Evolutionary conservation across 2,797 vertebrate species (phyloP), one percentile per base, ranked within the genome.

Genomic region (Spinibarbus caldwelli): DNA sequence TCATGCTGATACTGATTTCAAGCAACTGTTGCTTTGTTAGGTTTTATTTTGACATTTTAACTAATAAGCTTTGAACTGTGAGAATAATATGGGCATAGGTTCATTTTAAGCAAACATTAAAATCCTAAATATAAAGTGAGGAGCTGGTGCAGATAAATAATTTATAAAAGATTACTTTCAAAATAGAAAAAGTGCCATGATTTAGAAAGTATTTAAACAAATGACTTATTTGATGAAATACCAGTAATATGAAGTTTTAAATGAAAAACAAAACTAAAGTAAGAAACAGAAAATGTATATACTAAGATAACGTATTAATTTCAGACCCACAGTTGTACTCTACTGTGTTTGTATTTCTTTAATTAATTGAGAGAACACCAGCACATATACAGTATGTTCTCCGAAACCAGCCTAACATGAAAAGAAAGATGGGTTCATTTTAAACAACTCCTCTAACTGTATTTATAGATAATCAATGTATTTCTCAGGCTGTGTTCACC

Each of bases 401-500:
- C n/a, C 26, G 62, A 45, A 82, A 36, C 1, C 19, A 5, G 7
- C 21, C 49, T 38, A 52, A 26, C 9, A n/a, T n/a, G n/a, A n/a
- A n/a, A n/a, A n/a, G n/a, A n/a, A n/a, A n/a, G n/a, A n/a, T n/a
- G n/a, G n/a, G n/a, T 29, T 70, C 1, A 4, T 38, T 52, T 75
- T 49, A 29, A 49, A 76, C 29, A 8, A 9, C 29, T 49, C 12
- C 23, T 1, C 3, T 6, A 15, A 47, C 26, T 26, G 47, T 70
- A 80, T 82, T 67, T 57, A 19, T 54, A 49, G 14, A 11, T 17
- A 23, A 76, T 54, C 73, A 8, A 9, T 67, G 47, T 43, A 31
- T 59, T 43, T 59, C 68, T 82, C 52, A 59, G 49, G 49, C 36
- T 82, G 26, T 82, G 68, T 62, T 47, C 26, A 82, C 41, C 6